A percentile compares a stretch with the other conserved stretches of the same genome.
These are phyloP conservation scores for Oreohelix idahoensis DNA, from an alignment of 1,140 invertebrate species.

Conservation along the genomic window DNA sequence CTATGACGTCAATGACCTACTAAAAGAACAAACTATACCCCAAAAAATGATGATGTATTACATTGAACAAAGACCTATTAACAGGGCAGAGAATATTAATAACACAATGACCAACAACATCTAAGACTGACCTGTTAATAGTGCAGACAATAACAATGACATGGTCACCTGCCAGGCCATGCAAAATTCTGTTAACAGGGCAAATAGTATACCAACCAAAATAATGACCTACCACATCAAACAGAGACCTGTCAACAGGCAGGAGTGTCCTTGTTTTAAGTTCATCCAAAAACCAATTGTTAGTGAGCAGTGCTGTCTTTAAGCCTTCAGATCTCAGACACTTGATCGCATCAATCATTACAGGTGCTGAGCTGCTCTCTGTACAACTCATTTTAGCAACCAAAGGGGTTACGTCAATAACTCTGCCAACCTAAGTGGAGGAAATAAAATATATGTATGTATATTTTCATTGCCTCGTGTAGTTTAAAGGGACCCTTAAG, in stretches of 20 bases:
- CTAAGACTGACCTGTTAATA: background rate
- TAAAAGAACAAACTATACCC: too few species aligned
- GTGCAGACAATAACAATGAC: slow-evolving; percentile 52
- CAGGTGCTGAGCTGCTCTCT: slow-evolving; percentile 53
- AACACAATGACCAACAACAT: too few species aligned
- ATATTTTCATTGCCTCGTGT: too few species aligned
- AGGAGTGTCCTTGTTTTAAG: slow-evolving; percentile 49
- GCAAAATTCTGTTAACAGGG: background rate
- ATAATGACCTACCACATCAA: slow-evolving; percentile 67
- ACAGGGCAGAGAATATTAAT: background rate
- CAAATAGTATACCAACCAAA: background rate
- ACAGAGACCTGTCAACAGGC: slow-evolving; percentile 57
- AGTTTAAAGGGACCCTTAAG: too few species aligned
- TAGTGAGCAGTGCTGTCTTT: slow-evolving; percentile 73
- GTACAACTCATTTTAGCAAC: slow-evolving; percentile 42
- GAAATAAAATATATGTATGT: too few species aligned
- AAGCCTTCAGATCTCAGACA: slow-evolving; percentile 68
- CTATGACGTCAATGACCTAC: too few species aligned
- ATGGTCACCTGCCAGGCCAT: background rate
- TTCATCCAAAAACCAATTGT: slow-evolving; percentile 70
- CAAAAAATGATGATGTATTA: too few species aligned
- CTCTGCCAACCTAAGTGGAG: slow-evolving; percentile 57
- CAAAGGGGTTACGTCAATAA: slow-evolving; percentile 58
- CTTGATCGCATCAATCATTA: slow-evolving; percentile 70
- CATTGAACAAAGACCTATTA: background rate